Conservation (phyloP, 2,797 vertebrate species). For the Thaleichthys pacificus region DNA sequence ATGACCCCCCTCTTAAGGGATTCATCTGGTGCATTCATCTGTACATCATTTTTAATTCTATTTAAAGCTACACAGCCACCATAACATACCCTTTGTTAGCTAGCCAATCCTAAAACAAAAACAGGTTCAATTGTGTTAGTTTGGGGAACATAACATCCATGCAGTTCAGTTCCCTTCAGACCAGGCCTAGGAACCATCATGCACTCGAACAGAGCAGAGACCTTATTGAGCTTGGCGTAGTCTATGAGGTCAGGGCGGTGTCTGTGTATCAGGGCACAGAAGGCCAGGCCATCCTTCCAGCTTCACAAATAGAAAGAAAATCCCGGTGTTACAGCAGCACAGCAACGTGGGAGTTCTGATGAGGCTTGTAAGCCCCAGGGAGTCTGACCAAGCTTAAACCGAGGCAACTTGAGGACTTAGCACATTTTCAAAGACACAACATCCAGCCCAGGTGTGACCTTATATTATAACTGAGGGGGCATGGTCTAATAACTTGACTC, state of each 20-base stretch:
- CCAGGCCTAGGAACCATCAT: conserved; percentile 7
- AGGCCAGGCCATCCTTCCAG: conserved; percentile 87
- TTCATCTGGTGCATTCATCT: too few species aligned
- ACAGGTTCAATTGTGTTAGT: neutral
- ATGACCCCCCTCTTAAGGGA: too few species aligned
- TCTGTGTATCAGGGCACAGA: conserved; percentile 88
- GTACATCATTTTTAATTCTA: neutral
- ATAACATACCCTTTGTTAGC: neutral
- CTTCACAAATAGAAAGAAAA: conserved; percentile 59
- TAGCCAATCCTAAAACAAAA: neutral
- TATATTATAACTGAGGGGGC: neutral
- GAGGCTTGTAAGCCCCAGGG: neutral
- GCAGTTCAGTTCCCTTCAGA: neutral
- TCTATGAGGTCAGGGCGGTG: conserved; percentile 90
- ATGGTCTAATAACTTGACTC: neutral
- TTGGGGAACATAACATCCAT: neutral
- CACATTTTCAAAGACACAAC: neutral
- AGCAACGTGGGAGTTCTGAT: too few species aligned
- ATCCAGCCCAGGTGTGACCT: neutral
- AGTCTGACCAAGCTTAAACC: neutral
- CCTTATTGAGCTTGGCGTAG: conserved; percentile 89
- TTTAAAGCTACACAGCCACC: neutral
- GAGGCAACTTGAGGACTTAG: neutral
- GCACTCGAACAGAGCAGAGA: conserved; percentile 37
- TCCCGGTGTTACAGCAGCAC: neutral